phyloP scores from a whole-genome alignment of 2,888 invertebrate genomes.

The Zeuzera pyrina region DNA sequence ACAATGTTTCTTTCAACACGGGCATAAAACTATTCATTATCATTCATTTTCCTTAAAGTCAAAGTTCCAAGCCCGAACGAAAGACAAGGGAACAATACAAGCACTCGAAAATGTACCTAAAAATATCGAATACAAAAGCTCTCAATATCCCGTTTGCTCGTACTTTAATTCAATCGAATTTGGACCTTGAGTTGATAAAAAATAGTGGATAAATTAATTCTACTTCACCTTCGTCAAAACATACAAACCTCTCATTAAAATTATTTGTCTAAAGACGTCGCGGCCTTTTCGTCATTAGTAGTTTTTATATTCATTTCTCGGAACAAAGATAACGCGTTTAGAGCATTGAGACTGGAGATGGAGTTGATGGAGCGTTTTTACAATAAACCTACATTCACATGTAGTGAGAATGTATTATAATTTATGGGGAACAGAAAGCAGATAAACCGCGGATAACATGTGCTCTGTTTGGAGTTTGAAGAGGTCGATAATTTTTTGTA shows the following conservation, averaged over 20 bases:
- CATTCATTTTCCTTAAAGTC: conserved; percentile 7
- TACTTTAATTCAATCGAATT: conserved; percentile 8
- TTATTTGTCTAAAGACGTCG: conserved; percentile 21
- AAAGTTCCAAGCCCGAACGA: conserved; percentile 1
- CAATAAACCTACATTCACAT: conserved; percentile 32
- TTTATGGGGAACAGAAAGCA: conserved; percentile 24
- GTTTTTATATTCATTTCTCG: conserved; percentile 35
- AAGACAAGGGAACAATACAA: conserved; percentile 11
- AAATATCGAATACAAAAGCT: background rate
- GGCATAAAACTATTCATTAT: conserved; percentile 3
- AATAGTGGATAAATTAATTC: conserved; percentile 1
- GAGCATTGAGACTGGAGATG: conserved; percentile 18
- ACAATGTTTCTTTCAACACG: conserved; percentile 8
- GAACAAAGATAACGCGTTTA: conserved; percentile 38
- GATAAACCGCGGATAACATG: conserved; percentile 26
- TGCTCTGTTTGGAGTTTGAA: conserved; percentile 20
- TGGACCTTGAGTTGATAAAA: background rate
- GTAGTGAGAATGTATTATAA: conserved; percentile 26
- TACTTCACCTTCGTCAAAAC: conserved; percentile 14
- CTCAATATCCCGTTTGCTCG: conserved; percentile 11
- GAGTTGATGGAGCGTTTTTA: conserved; percentile 30
- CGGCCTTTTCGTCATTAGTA: conserved; percentile 28
- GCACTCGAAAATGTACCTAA: conserved; percentile 8
- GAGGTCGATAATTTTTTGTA: conserved; percentile 15
- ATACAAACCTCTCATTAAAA: conserved; percentile 26